Evolutionary conservation across 1,140 invertebrate species (phyloP), one percentile per base, ranked within the genome.

Genomic region (Antheraea pernyi): DNA sequence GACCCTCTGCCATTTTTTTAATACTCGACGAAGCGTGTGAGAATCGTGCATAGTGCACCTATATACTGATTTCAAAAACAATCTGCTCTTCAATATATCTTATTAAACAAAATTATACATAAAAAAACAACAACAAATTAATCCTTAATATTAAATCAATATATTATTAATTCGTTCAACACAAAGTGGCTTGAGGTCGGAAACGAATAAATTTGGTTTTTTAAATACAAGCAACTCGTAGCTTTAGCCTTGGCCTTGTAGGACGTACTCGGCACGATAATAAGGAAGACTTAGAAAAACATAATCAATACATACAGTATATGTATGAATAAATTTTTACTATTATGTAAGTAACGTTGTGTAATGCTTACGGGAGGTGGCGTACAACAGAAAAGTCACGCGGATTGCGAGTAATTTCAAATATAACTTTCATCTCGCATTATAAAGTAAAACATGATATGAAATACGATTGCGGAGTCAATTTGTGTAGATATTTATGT

Each of bases 221-320:
- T 68, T 59, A 68, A 71, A 75, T 70, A 68, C 72, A 65, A 74
- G 65, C 69, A 60, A 78, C 69, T 66, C 37, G 67, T 61, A 65
- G 75, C 73, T 63, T 71, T 78, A 79, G 60, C 81, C 81, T 83
- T 83, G 81, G 79, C 81, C 81, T 81, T 83, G 78, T 76, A 66
- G 37, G 61, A 74, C 70, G 72, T 76, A 78, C 65, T 73, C 71
- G 74, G 48, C 67, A 72, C 68, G 73, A 78, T 79, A 77, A 79
- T 80, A 79, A 77, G 74, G 69, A 71, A 74, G 64, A 69, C 63
- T 73, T 78, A 65, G 69, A 70, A 75, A 71, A 71, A 74, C 69
- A 61, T 61, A 36, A n/a, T 61, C 22, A 61, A 61, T 61, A 61
- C 30, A 61, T 16, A 30, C 22, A 36, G 22, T 61, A 30, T 61